phyloP scores from a whole-genome alignment of 2,113 vertebrate genomes.

The Ceratotherium simum region DNA sequence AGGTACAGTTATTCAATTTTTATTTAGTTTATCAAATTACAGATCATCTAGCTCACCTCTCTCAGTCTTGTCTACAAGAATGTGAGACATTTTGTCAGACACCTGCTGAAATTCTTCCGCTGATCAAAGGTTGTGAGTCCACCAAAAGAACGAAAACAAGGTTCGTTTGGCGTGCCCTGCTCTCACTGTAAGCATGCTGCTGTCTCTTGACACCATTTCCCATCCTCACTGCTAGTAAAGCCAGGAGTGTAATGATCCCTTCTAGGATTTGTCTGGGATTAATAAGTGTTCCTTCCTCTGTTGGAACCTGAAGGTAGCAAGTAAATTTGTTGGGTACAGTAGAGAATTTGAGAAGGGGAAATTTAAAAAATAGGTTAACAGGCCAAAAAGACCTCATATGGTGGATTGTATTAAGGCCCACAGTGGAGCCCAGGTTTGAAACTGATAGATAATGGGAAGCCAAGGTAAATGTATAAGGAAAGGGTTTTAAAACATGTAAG shows the following conservation, averaged over 20 bases:
- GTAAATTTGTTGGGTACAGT: neutral
- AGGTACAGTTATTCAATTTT: neutral
- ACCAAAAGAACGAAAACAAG: neutral
- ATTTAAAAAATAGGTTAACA: neutral
- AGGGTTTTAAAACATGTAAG: neutral
- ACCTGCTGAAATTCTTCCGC: neutral
- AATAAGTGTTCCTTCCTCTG: neutral
- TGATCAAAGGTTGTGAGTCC: neutral
- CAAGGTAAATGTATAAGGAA: neutral
- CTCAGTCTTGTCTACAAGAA: neutral
- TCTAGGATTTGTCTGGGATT: neutral
- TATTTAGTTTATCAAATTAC: neutral
- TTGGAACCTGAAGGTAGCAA: neutral
- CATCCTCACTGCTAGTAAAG: neutral
- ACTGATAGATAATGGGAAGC: neutral
- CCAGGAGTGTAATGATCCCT: neutral
- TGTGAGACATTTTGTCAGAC: neutral
- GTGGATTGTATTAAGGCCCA: neutral
- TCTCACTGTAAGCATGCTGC: neutral
- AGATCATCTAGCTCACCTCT: neutral
- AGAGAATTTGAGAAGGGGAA: neutral
- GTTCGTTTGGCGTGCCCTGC: rapidly evolving
- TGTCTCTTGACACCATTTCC: neutral
- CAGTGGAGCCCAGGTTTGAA: neutral
- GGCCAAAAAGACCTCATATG: neutral